A percentile compares a stretch with the other conserved stretches of the same genome.
Conservation (phyloP, 2,113 vertebrate species). For the Osmerus eperlanus region DNA sequence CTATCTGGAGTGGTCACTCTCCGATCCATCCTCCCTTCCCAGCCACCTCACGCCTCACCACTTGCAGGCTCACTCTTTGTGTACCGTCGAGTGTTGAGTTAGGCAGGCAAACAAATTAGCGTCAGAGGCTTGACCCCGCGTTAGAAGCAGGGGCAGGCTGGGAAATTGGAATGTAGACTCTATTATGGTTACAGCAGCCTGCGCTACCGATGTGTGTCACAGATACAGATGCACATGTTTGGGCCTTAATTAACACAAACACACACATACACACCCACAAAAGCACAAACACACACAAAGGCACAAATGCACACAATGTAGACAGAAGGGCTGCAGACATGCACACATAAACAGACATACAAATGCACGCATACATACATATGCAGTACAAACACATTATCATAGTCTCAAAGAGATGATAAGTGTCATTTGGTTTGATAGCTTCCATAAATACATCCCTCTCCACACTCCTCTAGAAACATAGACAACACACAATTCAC, state of each 20-base stretch:
- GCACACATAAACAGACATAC: neutral
- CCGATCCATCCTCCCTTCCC: neutral
- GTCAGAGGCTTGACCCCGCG: conserved; percentile 45
- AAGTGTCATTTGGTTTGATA: neutral
- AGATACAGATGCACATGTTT: conserved; percentile 19
- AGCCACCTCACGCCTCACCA: neutral
- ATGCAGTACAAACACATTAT: neutral
- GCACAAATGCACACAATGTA: neutral
- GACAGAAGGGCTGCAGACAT: neutral
- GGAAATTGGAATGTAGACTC: conserved; percentile 55
- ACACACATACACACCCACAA: neutral
- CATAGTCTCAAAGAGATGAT: neutral
- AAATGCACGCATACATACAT: neutral
- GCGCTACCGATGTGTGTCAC: conserved; percentile 22
- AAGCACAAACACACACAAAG: conserved; percentile 2
- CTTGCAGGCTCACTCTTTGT: conserved; percentile 7
- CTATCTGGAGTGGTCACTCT: conserved; percentile 31
- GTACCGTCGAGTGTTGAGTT: conserved; percentile 8
- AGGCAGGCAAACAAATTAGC: conserved; percentile 56
- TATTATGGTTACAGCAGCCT: conserved; percentile 38
- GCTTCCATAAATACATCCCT: conserved; percentile 7
- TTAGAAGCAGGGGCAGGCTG: conserved; percentile 46
- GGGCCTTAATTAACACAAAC: conserved; percentile 42
- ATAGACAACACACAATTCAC: too few relatives aligned
- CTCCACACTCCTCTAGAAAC: neutral